phyloP scores from a whole-genome alignment of 2,797 vertebrate genomes.

The Poeciliopsis infans region DNA sequence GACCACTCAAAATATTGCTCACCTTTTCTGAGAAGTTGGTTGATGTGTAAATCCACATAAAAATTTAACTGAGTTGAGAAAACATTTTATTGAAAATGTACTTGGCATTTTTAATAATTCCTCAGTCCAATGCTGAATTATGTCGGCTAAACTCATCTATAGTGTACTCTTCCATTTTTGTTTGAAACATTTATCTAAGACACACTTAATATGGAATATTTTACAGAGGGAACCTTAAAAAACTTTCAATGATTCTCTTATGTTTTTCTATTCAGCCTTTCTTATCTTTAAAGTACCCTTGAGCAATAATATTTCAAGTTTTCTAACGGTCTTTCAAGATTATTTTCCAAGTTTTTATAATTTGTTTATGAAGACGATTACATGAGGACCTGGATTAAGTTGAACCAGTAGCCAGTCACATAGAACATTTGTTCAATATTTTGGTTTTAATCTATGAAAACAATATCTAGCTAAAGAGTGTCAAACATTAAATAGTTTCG shows the following conservation, averaged over 20 bases:
- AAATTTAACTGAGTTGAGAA: not conserved
- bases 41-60: not conserved
- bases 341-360: not conserved
- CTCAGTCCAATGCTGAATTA: not conserved
- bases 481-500: not conserved
- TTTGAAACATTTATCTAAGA: not conserved
- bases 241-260: not conserved
- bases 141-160: not conserved
- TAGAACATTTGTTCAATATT: not conserved
- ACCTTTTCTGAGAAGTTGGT: not conserved
- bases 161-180: not conserved
- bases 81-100: not conserved
- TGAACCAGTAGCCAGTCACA: not conserved
- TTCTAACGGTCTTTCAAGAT: not conserved
- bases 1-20: not conserved
- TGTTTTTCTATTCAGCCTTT: not conserved
- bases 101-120: not conserved
- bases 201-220: not conserved
- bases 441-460: not conserved
- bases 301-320: not conserved
- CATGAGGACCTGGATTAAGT: not conserved
- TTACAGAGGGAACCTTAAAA: not conserved
- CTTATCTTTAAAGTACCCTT: not conserved
- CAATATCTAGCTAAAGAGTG: not conserved
- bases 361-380: not conserved